Percentiles rank a stretch among this genome's conserved stretches.
These are phyloP conservation scores for Brachyptera risi DNA, from an alignment of 2,888 invertebrate species.

Conservation along the genomic window DNA sequence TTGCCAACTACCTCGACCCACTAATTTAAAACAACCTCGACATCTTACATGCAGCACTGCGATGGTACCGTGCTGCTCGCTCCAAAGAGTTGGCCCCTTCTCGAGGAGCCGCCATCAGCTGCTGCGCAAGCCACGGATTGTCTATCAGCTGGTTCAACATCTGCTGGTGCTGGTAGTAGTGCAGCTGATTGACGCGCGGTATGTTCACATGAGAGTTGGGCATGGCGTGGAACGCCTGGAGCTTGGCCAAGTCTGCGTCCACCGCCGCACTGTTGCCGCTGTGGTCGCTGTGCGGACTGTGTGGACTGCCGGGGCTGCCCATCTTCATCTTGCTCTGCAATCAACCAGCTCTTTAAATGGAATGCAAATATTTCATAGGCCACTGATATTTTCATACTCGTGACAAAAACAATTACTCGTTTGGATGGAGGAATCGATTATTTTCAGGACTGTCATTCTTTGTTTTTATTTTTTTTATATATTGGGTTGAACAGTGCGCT, in stretches of 20 bases:
- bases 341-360: too few species aligned
- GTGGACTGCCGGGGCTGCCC: too few species aligned
- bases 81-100: conserved; percentile 46
- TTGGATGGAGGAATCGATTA: too few species aligned
- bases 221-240: background rate
- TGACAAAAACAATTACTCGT: too few species aligned
- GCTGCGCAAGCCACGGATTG: background rate
- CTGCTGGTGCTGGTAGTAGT: conserved; percentile 24
- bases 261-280: too few species aligned
- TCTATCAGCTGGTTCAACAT: conserved; percentile 13
- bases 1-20: too few species aligned
- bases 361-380: too few species aligned
- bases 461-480: too few species aligned
- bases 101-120: conserved; percentile 8
- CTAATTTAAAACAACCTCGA: too few species aligned
- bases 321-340: conserved; percentile 19
- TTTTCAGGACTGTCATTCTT: too few species aligned
- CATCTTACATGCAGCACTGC: conserved; percentile 60
- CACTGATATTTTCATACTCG: too few species aligned
- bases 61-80: conserved; percentile 60
- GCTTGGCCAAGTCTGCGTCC: background rate
- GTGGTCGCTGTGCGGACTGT: background rate
- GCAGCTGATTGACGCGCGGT: background rate
- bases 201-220: background rate
- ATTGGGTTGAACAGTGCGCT: too few species aligned